Percentiles rank a stretch among this genome's conserved stretches.
Conservation (phyloP, 2,113 vertebrate species). For the Carassius carassius region DNA sequence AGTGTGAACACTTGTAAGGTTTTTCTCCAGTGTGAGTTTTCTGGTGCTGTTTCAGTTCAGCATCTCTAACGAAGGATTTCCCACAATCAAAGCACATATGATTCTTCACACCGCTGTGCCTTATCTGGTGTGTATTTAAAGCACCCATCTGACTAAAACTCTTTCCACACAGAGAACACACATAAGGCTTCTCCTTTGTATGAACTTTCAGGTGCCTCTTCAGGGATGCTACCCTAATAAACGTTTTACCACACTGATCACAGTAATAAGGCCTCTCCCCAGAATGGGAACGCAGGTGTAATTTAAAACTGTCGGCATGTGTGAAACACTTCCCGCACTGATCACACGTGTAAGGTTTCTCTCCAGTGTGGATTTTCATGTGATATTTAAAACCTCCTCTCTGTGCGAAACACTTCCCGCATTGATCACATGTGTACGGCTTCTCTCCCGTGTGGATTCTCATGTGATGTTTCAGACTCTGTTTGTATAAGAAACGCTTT, state of each 20-base stretch:
- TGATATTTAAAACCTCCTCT: neutral
- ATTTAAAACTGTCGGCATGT: neutral
- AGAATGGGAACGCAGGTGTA: neutral
- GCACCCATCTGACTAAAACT: neutral
- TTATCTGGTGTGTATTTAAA: neutral
- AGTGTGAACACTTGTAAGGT: constrained; percentile 8
- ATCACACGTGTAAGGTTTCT: neutral
- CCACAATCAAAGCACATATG: neutral
- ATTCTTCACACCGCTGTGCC: neutral
- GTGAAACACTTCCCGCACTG: neutral
- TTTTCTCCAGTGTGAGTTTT: constrained; percentile 16
- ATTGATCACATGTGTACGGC: neutral
- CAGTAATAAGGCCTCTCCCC: neutral
- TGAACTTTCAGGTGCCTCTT: neutral
- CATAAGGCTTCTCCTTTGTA: neutral
- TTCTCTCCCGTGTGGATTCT: neutral
- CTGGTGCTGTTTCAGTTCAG: constrained; percentile 8
- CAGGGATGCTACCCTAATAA: neutral
- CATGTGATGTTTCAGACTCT: neutral
- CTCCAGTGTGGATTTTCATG: neutral
- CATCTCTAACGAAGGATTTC: neutral
- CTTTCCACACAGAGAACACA: constrained; percentile 10
- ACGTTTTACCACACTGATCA: neutral
- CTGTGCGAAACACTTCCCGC: neutral
- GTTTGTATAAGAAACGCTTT: neutral